Base-by-base conservation (phyloP, 1,140 invertebrate genomes). In the Drosophila gunungcola region DNA sequence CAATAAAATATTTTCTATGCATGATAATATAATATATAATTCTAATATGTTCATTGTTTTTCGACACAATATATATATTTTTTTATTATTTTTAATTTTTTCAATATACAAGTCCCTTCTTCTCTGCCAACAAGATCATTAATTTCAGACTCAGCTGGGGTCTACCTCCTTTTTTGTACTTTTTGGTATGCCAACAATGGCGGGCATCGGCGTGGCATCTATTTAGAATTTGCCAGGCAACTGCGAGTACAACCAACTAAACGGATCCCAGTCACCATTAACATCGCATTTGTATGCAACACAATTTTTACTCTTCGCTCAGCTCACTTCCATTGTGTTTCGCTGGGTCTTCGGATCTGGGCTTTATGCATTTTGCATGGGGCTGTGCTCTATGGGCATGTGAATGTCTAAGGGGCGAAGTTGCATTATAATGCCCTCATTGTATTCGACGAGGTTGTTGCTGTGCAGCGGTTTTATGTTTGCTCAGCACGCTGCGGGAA, bases 401-500 rank as follows among this genome's bases (percentile, higher is more conserved):
- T 45, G 61, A 46, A 41, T 56, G 43, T 76, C 55, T 73, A 32
- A 49, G 38, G 41, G 39, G 25, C 69, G 75, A 41, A 76, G 72
- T 63, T 84, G 65, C 76, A 84, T 80, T 80, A 85, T 85, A 80
- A 78, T 85, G 82, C 75, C 53, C 58, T 51, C 65, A 88, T 88
- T 79, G 76, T 76, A 63, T 55, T 73, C 58, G 36, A n/a, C 46
- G 13, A 27, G 60, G 29, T 16, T 27, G 36, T 29, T 36, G 54
- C n/a, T 70, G 34, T 70, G 34, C 36, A 48, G 61, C 60, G 41
- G 64, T 48, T 48, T 39, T 63, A 49, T 60, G 55, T 60, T 61
- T 41, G 39, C 61, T 42, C 45, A 49, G 63, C 61, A 75, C 58
- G 41, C 83, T 55, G 70, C 52, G 83, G 58, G 67, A 83, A 83